Evolutionary conservation across 2,888 invertebrate genomes (phyloP).

Genomic region (Dicyrtomina minuta): DNA sequence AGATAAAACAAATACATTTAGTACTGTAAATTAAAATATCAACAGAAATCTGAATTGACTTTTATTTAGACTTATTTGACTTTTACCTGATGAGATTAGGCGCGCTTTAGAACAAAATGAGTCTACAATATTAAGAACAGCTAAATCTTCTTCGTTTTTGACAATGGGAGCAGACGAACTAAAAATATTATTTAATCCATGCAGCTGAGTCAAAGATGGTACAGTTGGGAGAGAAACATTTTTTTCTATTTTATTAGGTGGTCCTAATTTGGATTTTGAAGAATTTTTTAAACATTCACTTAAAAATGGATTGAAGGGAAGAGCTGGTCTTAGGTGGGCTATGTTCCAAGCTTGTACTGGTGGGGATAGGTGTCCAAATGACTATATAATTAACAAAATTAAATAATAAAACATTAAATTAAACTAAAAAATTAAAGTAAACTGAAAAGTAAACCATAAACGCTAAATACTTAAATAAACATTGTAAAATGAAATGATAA

Average conservation of each 20-base stretch:
- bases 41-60: too few relatives aligned
- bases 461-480: neutral
- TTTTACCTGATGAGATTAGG: too few relatives aligned
- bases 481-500: constrained; percentile 8
- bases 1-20: neutral
- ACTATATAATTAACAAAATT: too few relatives aligned
- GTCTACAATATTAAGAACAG: constrained; percentile 48
- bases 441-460: too few relatives aligned
- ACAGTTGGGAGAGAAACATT: neutral
- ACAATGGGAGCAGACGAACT: constrained; percentile 26
- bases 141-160: constrained; percentile 47
- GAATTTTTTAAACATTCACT: constrained; percentile 48
- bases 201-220: neutral
- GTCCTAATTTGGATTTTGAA: neutral
- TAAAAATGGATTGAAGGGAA: constrained; percentile 58
- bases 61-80: too few relatives aligned
- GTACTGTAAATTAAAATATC: too few relatives aligned
- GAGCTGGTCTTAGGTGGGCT: constrained; percentile 59
- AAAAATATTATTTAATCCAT: neutral
- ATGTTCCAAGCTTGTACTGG: constrained; percentile 57
- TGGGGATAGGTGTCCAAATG: constrained; percentile 48
- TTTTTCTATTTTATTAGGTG: constrained; percentile 7
- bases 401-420: too few relatives aligned
- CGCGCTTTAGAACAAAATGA: constrained; percentile 47
- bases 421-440: too few relatives aligned